A percentile compares a stretch with the other conserved stretches of the same genome.
phyloP scores from a whole-genome alignment of 2,888 invertebrate species.

The Caenorhabditis becei region DNA sequence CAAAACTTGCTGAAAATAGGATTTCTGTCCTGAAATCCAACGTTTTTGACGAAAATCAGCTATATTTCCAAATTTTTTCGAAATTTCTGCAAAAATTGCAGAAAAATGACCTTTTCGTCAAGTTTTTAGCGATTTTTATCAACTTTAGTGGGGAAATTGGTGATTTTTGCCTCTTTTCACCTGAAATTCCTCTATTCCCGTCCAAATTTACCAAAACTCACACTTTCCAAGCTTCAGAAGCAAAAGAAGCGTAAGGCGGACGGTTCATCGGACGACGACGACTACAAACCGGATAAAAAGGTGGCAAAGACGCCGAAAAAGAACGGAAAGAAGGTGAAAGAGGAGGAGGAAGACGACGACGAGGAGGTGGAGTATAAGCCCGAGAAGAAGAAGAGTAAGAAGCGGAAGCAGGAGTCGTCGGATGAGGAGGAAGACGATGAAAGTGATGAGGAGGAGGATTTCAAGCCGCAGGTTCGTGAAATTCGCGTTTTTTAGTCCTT shows the following conservation, averaged over 20 bases:
- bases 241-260: slow-evolving; percentile 51
- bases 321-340: slow-evolving; percentile 52
- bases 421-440: slow-evolving; percentile 51
- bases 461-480: slow-evolving; percentile 64
- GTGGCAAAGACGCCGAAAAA: slow-evolving; percentile 40
- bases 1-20: too few species aligned
- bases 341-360: slow-evolving; percentile 54
- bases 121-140: too few species aligned
- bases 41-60: too few species aligned
- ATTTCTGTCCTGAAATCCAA: too few species aligned
- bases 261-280: slow-evolving; percentile 44
- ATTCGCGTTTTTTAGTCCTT: background rate
- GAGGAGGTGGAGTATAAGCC: slow-evolving; percentile 63
- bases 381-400: slow-evolving; percentile 50
- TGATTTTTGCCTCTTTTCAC: too few species aligned
- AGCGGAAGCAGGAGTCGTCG: slow-evolving; percentile 56
- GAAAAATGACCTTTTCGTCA: too few species aligned
- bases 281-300: slow-evolving; percentile 56
- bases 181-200: too few species aligned
- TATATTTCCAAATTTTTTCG: too few species aligned
- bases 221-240: too few species aligned
- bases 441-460: slow-evolving; percentile 71
- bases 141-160: too few species aligned
- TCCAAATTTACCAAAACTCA: too few species aligned
- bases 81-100: too few species aligned